Base-by-base conservation (phyloP, 2,113 vertebrate species). In the Oreochromis tanganicae region DNA sequence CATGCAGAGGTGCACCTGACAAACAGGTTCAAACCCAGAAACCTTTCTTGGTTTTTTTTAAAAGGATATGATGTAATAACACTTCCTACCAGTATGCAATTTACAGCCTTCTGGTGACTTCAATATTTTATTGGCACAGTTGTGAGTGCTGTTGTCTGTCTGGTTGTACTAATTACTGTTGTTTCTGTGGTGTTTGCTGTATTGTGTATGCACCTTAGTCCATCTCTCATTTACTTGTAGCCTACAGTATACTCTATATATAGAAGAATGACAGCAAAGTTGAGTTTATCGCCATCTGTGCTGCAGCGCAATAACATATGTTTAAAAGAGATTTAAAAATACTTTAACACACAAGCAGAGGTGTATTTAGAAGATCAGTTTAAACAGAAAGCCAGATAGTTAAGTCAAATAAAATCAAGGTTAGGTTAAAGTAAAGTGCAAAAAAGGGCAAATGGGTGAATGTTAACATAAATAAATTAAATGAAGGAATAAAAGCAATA, bases 271-370 rank as follows among this genome's bases (percentile, higher is more conserved):
- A 7, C 19, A 68, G 9, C n/a, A 9, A 14, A 68, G n/a, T 34
- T 19, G 29, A 63, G 29, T 63, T 63, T 34, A 63, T 2, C 0
- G 0, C 29, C 16, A 63, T 63, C 9, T 63, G 29, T 0, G 32
- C 38, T 27, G 66, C 38, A 71, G 5, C 13, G 16, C 0, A 68
- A 71, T 71, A 43, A 71, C 66, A 16, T 43, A 4, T 16, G 38
- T 71, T 71, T 43, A 43, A 71, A 71, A 71, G 7, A 43, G 66
- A 43, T 66, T 38, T n/a, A 66, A 38, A 66, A 66, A 38, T 13
- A n/a, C 61, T 66, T n/a, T 4, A n/a, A 38, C 61, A 17, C 48
- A 41, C 63, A 68, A 21, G 19, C 34, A 17, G 13, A 16, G 21
- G 13, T 46, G 0, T 27, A 10, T 41, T 10, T 9, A 4, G 38